Evolutionary conservation across 2,888 invertebrate genomes (phyloP).

Genomic region (Pristionchus mayeri): DNA sequence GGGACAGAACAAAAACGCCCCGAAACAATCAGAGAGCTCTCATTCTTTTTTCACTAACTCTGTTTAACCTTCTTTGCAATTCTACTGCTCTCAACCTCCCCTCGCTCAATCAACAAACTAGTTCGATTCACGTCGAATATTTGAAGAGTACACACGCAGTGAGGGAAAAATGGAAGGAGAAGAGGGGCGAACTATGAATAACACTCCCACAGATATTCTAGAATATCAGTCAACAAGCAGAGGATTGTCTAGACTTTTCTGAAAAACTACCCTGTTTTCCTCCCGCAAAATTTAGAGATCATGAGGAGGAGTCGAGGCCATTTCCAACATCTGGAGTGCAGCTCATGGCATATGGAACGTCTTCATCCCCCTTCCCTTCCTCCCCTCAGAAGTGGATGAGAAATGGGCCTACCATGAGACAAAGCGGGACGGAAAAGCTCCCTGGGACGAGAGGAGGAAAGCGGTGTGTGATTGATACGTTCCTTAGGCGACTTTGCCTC

Average conservation of each 20-base stretch:
- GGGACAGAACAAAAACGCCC: no score
- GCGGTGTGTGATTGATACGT: not conserved
- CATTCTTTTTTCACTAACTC: not conserved
- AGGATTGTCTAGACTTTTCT: not conserved
- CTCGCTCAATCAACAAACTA: not conserved
- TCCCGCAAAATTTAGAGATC: not conserved
- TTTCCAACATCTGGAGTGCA: conserved; percentile 2
- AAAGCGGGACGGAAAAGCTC: conserved; percentile 5
- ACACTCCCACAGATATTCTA: not conserved
- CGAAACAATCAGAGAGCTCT: not conserved
- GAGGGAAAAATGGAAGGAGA: conserved; percentile 37
- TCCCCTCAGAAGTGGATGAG: not conserved
- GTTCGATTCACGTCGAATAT: conserved; percentile 38
- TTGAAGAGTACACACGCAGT: conserved; percentile 32
- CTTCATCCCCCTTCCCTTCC: not conserved
- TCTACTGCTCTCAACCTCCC: not conserved
- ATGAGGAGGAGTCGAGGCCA: not conserved
- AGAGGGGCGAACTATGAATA: not conserved
- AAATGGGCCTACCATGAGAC: conserved; percentile 3
- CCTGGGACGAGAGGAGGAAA: not conserved
- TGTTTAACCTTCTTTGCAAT: not conserved
- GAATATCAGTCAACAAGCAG: not conserved
- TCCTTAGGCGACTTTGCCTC: no score
- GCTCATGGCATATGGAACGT: conserved; percentile 20
- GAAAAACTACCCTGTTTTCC: not conserved